These are phyloP conservation scores for Atractosteus spatula DNA, from an alignment of 2,113 vertebrate genomes.

Conservation along the genomic window DNA sequence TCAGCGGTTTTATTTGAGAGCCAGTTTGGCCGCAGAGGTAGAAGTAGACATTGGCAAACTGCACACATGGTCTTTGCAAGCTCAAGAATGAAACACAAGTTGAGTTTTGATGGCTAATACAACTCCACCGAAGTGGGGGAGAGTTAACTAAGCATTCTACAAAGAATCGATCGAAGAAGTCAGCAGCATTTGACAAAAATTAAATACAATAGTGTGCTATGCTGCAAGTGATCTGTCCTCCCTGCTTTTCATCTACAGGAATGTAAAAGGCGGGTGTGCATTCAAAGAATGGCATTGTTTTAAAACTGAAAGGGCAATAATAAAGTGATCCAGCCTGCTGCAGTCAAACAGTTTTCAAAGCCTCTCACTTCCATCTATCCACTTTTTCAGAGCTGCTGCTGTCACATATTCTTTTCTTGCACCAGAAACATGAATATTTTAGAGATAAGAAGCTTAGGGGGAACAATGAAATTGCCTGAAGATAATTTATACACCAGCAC, in stretches of 20 bases:
- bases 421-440: constrained; percentile 72
- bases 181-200: no score
- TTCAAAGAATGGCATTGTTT: constrained; percentile 33
- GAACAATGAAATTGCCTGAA: constrained; percentile 70
- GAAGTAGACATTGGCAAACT: no score
- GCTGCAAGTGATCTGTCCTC: constrained; percentile 28
- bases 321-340: constrained; percentile 38
- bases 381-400: constrained; percentile 27
- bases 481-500: constrained; percentile 70
- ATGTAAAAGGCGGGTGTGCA: constrained; percentile 26
- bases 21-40: no score
- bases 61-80: no score
- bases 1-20: no score
- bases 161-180: no score
- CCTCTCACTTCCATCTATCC: constrained; percentile 23
- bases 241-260: constrained; percentile 22
- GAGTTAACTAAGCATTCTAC: no score
- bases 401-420: constrained; percentile 54
- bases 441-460: constrained; percentile 71
- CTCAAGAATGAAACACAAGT: no score
- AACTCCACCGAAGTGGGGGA: no score
- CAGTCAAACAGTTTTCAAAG: constrained; percentile 43
- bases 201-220: constrained; percentile 29
- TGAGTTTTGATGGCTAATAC: no score
- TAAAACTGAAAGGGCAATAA: constrained; percentile 33